Evolutionary conservation across 2,888 invertebrate genomes (phyloP).

Genomic region (Tenthredo livida): DNA sequence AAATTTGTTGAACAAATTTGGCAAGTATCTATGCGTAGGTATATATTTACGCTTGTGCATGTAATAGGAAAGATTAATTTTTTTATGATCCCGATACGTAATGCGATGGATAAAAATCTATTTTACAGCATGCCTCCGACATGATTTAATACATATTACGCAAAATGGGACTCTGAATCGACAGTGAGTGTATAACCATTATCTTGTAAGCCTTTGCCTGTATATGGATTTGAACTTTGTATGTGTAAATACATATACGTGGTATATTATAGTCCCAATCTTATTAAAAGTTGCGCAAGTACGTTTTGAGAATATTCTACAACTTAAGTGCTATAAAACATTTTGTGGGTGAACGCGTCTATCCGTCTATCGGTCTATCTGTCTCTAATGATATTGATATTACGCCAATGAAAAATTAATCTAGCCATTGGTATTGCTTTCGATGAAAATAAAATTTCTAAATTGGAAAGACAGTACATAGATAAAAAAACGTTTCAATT

Average conservation of each 20-base stretch:
- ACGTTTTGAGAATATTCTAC: neutral
- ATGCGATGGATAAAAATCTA: neutral
- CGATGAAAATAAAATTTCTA: neutral
- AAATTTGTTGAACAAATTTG: too few species aligned
- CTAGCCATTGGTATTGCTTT: neutral
- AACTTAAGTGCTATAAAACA: neutral
- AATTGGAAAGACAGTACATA: neutral
- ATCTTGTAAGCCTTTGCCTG: neutral
- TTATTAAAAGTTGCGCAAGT: neutral
- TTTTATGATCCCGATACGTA: neutral
- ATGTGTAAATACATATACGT: neutral
- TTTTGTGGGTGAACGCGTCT: neutral
- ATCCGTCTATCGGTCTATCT: neutral
- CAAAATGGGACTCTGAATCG: neutral
- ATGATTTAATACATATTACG: slow-evolving; percentile 19
- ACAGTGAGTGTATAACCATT: neutral
- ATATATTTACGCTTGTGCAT: neutral
- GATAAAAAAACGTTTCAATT: neutral
- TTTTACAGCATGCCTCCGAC: neutral
- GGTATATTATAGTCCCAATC: neutral
- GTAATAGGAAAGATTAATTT: slow-evolving; percentile 30
- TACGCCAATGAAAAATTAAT: neutral
- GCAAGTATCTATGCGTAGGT: neutral
- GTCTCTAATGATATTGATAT: neutral
- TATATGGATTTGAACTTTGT: neutral